Conservation (phyloP, 2,113 vertebrate genomes). For the Corydoras sp. region DNA sequence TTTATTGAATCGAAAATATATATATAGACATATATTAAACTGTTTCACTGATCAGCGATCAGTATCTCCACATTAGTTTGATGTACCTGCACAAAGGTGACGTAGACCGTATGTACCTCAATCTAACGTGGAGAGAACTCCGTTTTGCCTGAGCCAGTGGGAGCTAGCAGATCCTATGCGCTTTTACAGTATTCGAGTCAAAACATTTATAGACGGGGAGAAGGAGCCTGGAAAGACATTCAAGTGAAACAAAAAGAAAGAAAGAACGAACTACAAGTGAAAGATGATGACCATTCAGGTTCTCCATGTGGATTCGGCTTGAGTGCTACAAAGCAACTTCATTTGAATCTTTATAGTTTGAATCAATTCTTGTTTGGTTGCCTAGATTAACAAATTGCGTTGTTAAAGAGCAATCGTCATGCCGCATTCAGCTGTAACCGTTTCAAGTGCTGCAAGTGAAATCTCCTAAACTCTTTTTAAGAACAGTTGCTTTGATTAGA, state of each 20-base stretch:
- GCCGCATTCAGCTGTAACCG: slow-evolving; percentile 47
- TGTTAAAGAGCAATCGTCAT: slow-evolving; percentile 60
- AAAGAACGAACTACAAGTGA: neutral
- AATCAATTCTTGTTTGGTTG: slow-evolving; percentile 70
- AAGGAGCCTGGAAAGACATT: slow-evolving; percentile 49
- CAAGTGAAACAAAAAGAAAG: slow-evolving; percentile 57
- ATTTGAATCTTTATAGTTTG: slow-evolving; percentile 54
- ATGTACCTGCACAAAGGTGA: too few relatives aligned
- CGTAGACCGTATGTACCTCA: slow-evolving; percentile 43
- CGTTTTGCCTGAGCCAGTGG: slow-evolving; percentile 61
- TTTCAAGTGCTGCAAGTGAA: slow-evolving; percentile 58
- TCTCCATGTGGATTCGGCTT: neutral
- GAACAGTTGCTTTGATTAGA: slow-evolving; percentile 75
- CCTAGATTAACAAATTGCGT: slow-evolving; percentile 66
- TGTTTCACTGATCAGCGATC: slow-evolving; percentile 51
- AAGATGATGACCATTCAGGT: neutral
- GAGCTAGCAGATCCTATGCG: slow-evolving; percentile 63
- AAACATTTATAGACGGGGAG: slow-evolving; percentile 52
- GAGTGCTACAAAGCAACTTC: neutral
- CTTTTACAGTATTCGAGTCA: slow-evolving; percentile 81
- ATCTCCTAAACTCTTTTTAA: slow-evolving; percentile 57
- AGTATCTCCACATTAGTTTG: slow-evolving; percentile 57
- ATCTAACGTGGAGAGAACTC: slow-evolving; percentile 65
- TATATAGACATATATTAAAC: slow-evolving; percentile 47
- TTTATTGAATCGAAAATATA: slow-evolving; percentile 47